Percentiles rank a stretch among this genome's conserved stretches.
These are phyloP conservation scores for Bilobella aurantiaca DNA, from an alignment of 1,140 invertebrate genomes.

Conservation along the genomic window DNA sequence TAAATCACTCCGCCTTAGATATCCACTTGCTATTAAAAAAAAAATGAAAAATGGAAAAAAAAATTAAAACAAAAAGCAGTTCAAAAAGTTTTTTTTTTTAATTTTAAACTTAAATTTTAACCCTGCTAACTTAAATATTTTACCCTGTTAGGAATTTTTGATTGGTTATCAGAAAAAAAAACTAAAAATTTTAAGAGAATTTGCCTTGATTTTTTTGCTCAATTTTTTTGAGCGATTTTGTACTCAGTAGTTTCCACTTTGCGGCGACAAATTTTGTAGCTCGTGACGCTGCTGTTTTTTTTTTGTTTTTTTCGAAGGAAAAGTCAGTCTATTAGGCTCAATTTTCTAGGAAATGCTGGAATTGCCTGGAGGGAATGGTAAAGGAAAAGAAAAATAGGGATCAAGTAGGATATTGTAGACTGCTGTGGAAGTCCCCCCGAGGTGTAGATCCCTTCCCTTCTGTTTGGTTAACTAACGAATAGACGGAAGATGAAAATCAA, in stretches of 20 bases:
- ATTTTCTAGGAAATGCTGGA: not conserved
- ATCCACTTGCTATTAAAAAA: too few relatives aligned
- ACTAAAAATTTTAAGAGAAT: not conserved
- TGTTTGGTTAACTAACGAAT: conserved; percentile 36
- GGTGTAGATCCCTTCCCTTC: too few relatives aligned
- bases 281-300: not conserved
- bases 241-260: not conserved
- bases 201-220: not conserved
- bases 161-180: not conserved
- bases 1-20: too few relatives aligned
- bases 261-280: not conserved
- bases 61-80: too few relatives aligned
- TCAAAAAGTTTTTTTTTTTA: too few relatives aligned
- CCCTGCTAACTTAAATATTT: too few relatives aligned
- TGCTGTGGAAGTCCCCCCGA: too few relatives aligned
- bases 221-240: not conserved
- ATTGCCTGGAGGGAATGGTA: not conserved
- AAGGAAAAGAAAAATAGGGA: too few relatives aligned
- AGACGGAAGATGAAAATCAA: conserved; percentile 32
- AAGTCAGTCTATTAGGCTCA: not conserved
- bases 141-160: too few relatives aligned
- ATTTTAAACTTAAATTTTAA: too few relatives aligned
- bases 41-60: too few relatives aligned
- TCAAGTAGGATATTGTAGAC: too few relatives aligned
- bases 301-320: not conserved